Base-by-base conservation (phyloP, 2,888 invertebrate species). In the Oscheius sp. region DNA sequence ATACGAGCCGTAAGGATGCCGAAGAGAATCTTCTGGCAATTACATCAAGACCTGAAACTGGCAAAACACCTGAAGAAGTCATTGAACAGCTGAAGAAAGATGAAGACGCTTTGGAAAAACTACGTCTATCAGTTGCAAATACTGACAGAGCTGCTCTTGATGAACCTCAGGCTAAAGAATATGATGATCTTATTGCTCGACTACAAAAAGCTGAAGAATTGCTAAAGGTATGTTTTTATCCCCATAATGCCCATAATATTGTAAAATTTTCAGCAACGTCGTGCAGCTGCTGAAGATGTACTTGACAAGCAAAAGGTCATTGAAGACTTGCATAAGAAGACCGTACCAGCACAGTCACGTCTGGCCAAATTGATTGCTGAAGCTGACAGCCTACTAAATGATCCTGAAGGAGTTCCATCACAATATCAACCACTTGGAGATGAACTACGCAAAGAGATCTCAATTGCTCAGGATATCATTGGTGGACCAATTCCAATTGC, bases 391-490 rank as follows among this genome's bases (percentile, higher is more conserved):
- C 76, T 81, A 25, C 69, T 80, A n/a, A 45, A 69, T 61, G 74
- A 81, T 52, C 73, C 78, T 56, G 79, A 81, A 70, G 81, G 78
- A 21, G 70, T 78, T 56, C 81, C 81, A 35, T 73, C 72, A 46
- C 69, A 76, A 27, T 81, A 79, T 56, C 72, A 71, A 43, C 75
- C 79, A 72, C 76, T 73, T 12, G 74, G 77, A 18, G 69, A 75
- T 25, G 72, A 78, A 41, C 52, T 80, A 27, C 75, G 74, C 46
- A 69, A 56, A 18, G 78, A 77, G 59, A 49, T 73, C 29, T 73
- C 63, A 2, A 64, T 61, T 13, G 77, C 76, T 9, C 76, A 72
- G 9, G 69, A 74, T 12, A 69, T 78, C 56, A 23, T 71, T n/a
- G 23, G 49, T 12, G 56, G 55, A 18, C 69, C 75, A 71, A 18